Percentiles rank a stretch among this genome's conserved stretches.
These are phyloP conservation scores for Embiotoca jacksoni DNA, from an alignment of 2,113 vertebrate species.

Conservation along the genomic window DNA sequence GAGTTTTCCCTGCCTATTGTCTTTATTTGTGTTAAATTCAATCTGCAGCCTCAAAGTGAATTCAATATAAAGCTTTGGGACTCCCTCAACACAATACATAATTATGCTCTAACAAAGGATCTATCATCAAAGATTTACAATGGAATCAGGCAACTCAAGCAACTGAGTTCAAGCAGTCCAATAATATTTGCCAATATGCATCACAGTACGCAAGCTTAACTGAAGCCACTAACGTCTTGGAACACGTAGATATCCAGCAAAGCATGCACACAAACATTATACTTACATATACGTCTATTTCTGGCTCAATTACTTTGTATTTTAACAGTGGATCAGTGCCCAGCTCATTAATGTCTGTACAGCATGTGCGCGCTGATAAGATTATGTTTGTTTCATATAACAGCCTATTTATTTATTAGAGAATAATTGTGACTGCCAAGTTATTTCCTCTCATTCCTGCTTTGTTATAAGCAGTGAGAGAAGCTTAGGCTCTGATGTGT, in stretches of 20 bases:
- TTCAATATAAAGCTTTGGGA: slow-evolving; percentile 64
- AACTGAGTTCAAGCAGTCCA: slow-evolving; percentile 14
- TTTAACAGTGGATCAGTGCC: neutral
- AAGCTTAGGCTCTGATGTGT: slow-evolving; percentile 53
- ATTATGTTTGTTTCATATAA: neutral
- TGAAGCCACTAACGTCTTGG: neutral
- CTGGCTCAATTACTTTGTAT: neutral
- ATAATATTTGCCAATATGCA: slow-evolving; percentile 7
- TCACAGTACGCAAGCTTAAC: neutral
- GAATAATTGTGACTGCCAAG: neutral
- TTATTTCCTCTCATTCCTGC: slow-evolving; percentile 22
- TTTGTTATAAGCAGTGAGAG: slow-evolving; percentile 41
- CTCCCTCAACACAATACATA: slow-evolving; percentile 63
- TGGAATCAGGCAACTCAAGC: slow-evolving; percentile 24
- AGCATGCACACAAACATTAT: neutral
- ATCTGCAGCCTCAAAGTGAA: slow-evolving; percentile 67
- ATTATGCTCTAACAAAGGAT: slow-evolving; percentile 69
- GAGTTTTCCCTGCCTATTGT: slow-evolving; percentile 66
- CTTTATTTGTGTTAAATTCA: slow-evolving; percentile 69
- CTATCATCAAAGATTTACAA: slow-evolving; percentile 58
- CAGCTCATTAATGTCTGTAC: too few species aligned
- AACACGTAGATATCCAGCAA: neutral
- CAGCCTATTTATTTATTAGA: slow-evolving; percentile 12
- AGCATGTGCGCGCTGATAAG: neutral
- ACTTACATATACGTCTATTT: neutral